These are phyloP conservation scores for Oedothorax gibbosus DNA, from an alignment of 1,140 invertebrate genomes.

Conservation along the genomic window DNA sequence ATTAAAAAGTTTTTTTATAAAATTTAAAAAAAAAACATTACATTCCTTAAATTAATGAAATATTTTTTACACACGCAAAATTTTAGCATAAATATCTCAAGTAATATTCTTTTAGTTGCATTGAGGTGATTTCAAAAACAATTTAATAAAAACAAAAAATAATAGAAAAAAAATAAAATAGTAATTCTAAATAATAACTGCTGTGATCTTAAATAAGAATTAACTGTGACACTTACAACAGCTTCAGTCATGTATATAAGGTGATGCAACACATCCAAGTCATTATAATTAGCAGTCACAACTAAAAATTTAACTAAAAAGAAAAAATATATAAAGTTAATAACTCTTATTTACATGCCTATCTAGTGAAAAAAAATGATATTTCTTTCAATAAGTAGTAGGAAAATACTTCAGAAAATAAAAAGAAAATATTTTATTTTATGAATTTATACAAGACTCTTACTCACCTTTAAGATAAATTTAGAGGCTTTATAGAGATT, in stretches of 20 bases:
- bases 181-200: neutral
- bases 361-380: no score
- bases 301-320: constrained; percentile 50
- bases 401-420: no score
- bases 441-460: no score
- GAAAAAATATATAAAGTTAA: neutral
- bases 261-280: constrained; percentile 48
- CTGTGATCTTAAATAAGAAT: neutral
- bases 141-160: no score
- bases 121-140: no score
- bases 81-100: no score
- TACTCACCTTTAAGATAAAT: no score
- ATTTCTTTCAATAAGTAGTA: no score
- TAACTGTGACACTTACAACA: constrained; percentile 33
- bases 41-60: neutral
- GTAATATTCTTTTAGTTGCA: no score
- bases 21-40: constrained; percentile 2
- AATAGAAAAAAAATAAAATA: neutral
- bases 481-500: no score
- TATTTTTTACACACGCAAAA: neutral
- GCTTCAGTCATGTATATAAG: constrained; percentile 46
- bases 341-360: no score
- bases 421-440: no score
- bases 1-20: neutral
- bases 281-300: constrained; percentile 45